Base-by-base conservation (phyloP, 2,888 invertebrate species). In the Synanthedon andrenaeformis region DNA sequence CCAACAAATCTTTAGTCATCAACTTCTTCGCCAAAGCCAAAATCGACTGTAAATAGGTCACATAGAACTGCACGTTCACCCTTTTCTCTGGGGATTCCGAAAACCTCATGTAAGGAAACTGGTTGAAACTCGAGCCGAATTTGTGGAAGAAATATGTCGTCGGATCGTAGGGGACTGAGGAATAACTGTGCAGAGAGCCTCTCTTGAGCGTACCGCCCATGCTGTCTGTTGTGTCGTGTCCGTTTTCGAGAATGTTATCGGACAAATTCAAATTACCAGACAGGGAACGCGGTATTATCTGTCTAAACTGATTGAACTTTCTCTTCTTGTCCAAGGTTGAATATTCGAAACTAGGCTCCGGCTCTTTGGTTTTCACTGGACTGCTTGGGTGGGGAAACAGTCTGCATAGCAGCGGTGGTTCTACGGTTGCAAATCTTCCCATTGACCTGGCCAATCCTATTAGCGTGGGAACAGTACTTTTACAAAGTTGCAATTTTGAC, bases 121-220 rank as follows among this genome's bases (percentile, higher is more conserved):
- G 95, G 78, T 95, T 95, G 72, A 97, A 98, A 75, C 95, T 96
- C 0, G 97, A 96, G 8, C 97, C 98, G 70, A 95, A 96, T 67
- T 95, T 94, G 55, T 94, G 92, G 69, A 98, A 98, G 79, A 96
- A 97, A 72, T 96, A 94, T 0, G 93, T 93, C 0, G 93, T 92
- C 0, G 95, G 92, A 79, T 96, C 94, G 59, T 93, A 94, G 0
- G 92, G 92, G 2, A 92, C 90, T 0, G 92, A 92, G 57, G 89
- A 89, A 61, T 91, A 92, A 56, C 89, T 89, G 52, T 90, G 86
- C 0, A 90, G 64, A 0, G 89, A 89, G 0, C 77, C 81, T 3
- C 85, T 63, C 61, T 86, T 85, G 0, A 89, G 65, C 2, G 82
- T 79, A 0, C 80, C 79, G 0, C 68, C 67, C 3, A 63, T 60